These are phyloP conservation scores for Isaurus tuberculatus DNA, from an alignment of 92 coral and sea anemone genomes.

Conservation along the genomic window DNA sequence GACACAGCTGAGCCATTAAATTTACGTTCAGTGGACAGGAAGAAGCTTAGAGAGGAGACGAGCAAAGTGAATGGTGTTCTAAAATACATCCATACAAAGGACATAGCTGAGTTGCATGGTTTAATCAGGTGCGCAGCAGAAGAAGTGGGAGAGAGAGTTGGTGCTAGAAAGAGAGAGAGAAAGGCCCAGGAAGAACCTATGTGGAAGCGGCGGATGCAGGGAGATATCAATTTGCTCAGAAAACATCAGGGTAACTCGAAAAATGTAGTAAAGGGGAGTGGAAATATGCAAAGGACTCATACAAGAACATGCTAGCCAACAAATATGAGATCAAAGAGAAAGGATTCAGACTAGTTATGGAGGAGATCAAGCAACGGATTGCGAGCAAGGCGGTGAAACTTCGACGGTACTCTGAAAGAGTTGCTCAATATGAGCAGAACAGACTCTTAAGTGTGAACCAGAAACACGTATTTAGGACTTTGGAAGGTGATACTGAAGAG, in stretches of 20 bases:
- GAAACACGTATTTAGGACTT: too few species aligned
- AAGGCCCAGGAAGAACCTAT: conserved; percentile 12
- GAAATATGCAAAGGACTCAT: conserved; percentile 28
- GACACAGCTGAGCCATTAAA: too few species aligned
- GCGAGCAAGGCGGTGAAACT: conserved; percentile 29
- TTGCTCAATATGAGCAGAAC: too few species aligned
- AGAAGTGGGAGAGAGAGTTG: background rate
- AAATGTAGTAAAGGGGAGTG: conserved; percentile 3
- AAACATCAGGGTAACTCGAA: conserved; percentile 23
- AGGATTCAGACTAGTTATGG: conserved; percentile 19
- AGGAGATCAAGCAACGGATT: conserved; percentile 38
- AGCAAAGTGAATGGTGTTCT: conserved; percentile 7
- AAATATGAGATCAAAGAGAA: conserved; percentile 33
- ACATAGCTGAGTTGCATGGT: conserved; percentile 1
- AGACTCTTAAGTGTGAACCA: too few species aligned
- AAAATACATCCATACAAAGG: conserved; percentile 7
- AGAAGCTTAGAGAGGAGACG: conserved; percentile 17
- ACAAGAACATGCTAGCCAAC: conserved; percentile 7
- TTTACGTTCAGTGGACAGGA: background rate
- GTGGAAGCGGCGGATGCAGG: conserved; percentile 27
- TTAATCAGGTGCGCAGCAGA: background rate
- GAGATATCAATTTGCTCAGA: conserved; percentile 21
- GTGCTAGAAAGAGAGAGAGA: conserved; percentile 24
- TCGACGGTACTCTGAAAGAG: too few species aligned
- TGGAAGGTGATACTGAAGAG: too few species aligned